Percentiles rank a stretch among this genome's conserved stretches.
These are phyloP conservation scores for Laticauda colubrina DNA, from an alignment of 2,113 vertebrate genomes.

Conservation along the genomic window DNA sequence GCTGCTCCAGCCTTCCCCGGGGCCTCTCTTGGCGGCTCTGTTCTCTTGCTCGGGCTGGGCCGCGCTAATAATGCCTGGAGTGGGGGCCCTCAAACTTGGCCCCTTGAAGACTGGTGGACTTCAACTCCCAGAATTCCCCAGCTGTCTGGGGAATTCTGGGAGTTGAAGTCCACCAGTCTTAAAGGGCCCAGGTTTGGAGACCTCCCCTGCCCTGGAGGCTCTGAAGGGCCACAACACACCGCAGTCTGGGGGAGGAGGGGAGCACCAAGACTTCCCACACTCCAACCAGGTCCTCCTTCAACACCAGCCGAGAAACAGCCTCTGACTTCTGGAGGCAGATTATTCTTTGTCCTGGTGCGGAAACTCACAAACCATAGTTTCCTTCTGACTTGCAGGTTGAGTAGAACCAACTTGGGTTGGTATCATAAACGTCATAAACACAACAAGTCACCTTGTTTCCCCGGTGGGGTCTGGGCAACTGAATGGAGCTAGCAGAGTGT, in stretches of 20 bases:
- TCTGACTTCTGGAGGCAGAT: background rate
- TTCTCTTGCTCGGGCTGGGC: background rate
- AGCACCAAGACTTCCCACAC: rapidly evolving
- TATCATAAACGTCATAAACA: background rate
- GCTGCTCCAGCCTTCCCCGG: background rate
- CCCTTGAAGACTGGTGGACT: too few species aligned
- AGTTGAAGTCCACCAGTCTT: too few species aligned
- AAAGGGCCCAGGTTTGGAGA: too few species aligned
- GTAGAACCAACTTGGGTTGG: background rate
- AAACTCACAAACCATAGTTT: background rate
- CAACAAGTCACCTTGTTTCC: background rate
- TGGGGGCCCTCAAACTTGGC: too few species aligned
- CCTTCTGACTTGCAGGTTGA: background rate
- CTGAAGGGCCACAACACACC: too few species aligned
- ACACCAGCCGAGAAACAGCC: background rate
- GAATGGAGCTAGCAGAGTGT: too few species aligned
- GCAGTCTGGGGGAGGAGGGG: rapidly evolving
- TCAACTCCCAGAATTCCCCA: too few species aligned
- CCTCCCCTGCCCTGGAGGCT: too few species aligned
- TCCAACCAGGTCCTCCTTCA: background rate
- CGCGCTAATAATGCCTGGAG: background rate
- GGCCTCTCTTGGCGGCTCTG: background rate
- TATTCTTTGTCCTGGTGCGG: background rate
- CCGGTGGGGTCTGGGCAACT: too few species aligned
- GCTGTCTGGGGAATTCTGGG: too few species aligned